A percentile compares a stretch with the other conserved stretches of the same genome.
Conservation (phyloP, 1,140 invertebrate genomes). For the Sminthurides bifidus region DNA sequence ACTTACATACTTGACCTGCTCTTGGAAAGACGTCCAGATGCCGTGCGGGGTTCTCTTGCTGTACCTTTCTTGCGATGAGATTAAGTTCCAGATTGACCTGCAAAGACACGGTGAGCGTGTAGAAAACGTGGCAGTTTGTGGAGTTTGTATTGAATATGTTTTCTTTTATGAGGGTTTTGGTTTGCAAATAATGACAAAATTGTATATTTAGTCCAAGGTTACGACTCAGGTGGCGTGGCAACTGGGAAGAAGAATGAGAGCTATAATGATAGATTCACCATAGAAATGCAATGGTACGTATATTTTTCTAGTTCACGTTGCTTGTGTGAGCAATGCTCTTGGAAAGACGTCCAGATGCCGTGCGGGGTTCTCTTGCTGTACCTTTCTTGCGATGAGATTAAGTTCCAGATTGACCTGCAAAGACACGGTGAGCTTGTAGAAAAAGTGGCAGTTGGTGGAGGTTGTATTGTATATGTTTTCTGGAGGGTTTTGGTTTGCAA, state of each 20-base stretch:
- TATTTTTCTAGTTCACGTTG: too few relatives aligned
- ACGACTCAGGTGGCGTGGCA: slow-evolving; percentile 80
- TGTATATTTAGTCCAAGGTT: slow-evolving; percentile 50
- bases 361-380: slow-evolving; percentile 85
- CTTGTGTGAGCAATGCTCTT: slow-evolving; percentile 53
- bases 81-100: background rate
- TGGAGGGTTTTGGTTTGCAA: background rate
- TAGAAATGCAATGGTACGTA: slow-evolving; percentile 64
- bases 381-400: slow-evolving; percentile 65
- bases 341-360: slow-evolving; percentile 73
- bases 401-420: background rate
- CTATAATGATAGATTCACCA: slow-evolving; percentile 44
- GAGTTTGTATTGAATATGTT: background rate
- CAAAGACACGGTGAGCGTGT: background rate
- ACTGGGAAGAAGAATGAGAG: slow-evolving; percentile 73
- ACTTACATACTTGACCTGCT: slow-evolving; percentile 83
- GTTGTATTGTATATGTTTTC: background rate
- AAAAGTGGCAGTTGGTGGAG: background rate
- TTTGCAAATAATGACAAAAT: background rate
- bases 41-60: slow-evolving; percentile 78
- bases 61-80: slow-evolving; percentile 77
- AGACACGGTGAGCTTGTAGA: background rate
- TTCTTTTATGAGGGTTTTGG: background rate
- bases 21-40: slow-evolving; percentile 77
- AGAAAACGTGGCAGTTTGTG: background rate